These are phyloP conservation scores for Amphiprion clarkii DNA, from an alignment of 2,797 vertebrate species.

Conservation along the genomic window DNA sequence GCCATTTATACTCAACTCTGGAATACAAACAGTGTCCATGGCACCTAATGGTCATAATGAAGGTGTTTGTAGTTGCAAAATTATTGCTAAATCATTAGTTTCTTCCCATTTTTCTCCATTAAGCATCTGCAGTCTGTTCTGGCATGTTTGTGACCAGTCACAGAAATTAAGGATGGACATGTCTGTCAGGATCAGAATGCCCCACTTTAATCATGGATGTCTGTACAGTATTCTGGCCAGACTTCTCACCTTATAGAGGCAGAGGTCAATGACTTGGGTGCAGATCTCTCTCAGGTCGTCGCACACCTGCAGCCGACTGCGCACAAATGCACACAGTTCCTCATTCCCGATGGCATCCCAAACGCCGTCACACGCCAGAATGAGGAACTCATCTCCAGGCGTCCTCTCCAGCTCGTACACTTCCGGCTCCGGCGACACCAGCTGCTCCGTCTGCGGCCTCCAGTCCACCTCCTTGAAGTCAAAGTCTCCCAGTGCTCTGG, in stretches of 20 bases:
- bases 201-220: not conserved
- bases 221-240: not conserved
- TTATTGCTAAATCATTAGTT: not conserved
- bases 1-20: too few species aligned
- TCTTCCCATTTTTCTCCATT: not conserved
- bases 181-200: not conserved
- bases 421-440: conserved; percentile 89
- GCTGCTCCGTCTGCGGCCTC: conserved; percentile 87
- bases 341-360: conserved; percentile 88
- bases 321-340: conserved; percentile 85
- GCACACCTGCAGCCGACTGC: conserved; percentile 84
- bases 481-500: conserved; percentile 88
- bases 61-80: not conserved
- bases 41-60: not conserved
- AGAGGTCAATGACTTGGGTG: conserved; percentile 87
- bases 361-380: conserved; percentile 89
- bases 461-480: conserved; percentile 89
- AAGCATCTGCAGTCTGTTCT: not conserved
- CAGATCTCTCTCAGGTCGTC: conserved; percentile 87
- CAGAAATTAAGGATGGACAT: not conserved
- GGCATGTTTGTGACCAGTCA: not conserved
- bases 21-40: not conserved
- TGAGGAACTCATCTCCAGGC: conserved; percentile 85
- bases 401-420: conserved; percentile 84
- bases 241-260: conserved; percentile 88